Conservation (phyloP, 2,113 vertebrate species). For the Synodontis membranacea region DNA sequence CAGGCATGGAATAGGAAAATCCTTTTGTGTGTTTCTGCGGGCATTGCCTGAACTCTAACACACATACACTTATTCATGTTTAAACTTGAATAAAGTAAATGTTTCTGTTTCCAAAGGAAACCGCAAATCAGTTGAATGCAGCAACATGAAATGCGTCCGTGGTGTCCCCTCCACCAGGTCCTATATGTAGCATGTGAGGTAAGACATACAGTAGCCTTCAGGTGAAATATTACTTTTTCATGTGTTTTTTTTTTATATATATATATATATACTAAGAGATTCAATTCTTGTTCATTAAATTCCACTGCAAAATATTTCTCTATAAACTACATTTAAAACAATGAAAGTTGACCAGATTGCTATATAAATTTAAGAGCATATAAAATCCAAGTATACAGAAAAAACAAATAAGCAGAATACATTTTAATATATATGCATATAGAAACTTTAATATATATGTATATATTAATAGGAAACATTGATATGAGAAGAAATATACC, state of each 20-base stretch:
- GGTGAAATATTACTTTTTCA: constrained; percentile 42
- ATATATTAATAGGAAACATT: no score
- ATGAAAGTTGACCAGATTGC: not conserved
- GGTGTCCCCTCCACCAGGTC: not conserved
- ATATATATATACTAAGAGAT: not conserved
- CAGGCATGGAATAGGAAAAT: constrained; percentile 64
- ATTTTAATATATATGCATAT: no score
- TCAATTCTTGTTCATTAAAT: not conserved
- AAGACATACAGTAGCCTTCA: constrained; percentile 39
- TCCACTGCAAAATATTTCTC: not conserved
- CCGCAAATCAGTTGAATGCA: constrained; percentile 47
- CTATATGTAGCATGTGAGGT: not conserved
- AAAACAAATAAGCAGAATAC: not conserved
- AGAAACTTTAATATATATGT: no score
- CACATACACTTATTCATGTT: constrained; percentile 38
- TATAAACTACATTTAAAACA: not conserved
- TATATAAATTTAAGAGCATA: not conserved
- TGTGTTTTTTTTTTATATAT: not conserved
- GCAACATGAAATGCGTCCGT: constrained; percentile 38
- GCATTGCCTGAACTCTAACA: constrained; percentile 40
- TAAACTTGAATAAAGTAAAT: constrained; percentile 40
- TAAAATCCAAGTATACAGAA: not conserved
- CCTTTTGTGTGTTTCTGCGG: constrained; percentile 55
- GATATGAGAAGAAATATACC: not conserved
- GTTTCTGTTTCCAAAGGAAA: constrained; percentile 42